A percentile compares a stretch with the other conserved stretches of the same genome.
Conservation (phyloP, 2,888 invertebrate species). For the Drosophila robusta region DNA sequence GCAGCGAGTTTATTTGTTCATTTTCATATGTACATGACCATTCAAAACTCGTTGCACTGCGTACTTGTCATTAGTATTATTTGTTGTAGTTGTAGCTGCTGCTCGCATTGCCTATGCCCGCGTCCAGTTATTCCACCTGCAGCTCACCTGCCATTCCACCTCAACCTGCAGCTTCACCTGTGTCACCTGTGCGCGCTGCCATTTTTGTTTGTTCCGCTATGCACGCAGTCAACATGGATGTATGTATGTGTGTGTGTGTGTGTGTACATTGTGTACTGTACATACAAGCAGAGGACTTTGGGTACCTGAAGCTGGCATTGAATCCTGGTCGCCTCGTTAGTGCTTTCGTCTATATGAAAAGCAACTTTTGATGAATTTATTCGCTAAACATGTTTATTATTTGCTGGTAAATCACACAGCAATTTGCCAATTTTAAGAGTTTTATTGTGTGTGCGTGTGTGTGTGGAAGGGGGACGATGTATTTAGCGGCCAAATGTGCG, state of each 20-base stretch:
- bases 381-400: conserved; percentile 82
- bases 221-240: conserved; percentile 41
- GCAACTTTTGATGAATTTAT: conserved; percentile 79
- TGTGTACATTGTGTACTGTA: conserved; percentile 12
- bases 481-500: conserved; percentile 37
- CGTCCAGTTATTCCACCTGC: conserved; percentile 2
- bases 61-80: conserved; percentile 54
- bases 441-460: conserved; percentile 23
- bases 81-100: conserved; percentile 27
- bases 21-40: conserved; percentile 25
- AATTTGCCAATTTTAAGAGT: conserved; percentile 79
- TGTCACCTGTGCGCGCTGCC: conserved; percentile 52
- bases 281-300: conserved; percentile 20
- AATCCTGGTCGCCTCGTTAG: conserved; percentile 63
- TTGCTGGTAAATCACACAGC: conserved; percentile 80
- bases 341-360: conserved; percentile 68
- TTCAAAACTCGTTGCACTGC: conserved; percentile 49
- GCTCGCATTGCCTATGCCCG: conserved; percentile 18
- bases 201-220: conserved; percentile 53
- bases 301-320: conserved; percentile 25
- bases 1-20: conserved; percentile 30
- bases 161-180: conserved; percentile 19
- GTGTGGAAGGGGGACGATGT: conserved; percentile 16
- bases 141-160: neutral
- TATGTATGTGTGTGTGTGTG: conserved; percentile 13